Percentiles rank a stretch among this genome's conserved stretches.
Conservation (phyloP, 2,113 vertebrate genomes). For the Mesembrinibis cayennensis region DNA sequence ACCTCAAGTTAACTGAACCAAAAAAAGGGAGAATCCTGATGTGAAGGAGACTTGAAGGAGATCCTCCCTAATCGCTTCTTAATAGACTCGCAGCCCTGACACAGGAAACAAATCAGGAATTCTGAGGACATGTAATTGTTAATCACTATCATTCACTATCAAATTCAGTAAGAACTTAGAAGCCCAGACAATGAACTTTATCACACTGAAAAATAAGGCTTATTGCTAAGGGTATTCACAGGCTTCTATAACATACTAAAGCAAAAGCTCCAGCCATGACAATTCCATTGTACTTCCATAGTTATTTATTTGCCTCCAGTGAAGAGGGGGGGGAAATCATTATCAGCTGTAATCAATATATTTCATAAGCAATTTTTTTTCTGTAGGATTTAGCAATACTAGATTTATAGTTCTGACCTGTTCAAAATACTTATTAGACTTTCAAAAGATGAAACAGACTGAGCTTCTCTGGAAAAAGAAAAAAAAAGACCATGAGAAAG, state of each 20-base stretch:
- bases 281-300: conserved; percentile 28
- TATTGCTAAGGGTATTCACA: conserved; percentile 10
- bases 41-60: conserved; percentile 83
- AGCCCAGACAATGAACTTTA: conserved; percentile 59
- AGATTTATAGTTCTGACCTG: conserved; percentile 47
- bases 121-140: conserved; percentile 75
- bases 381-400: conserved; percentile 42
- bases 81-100: conserved; percentile 74
- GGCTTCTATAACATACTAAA: conserved; percentile 16
- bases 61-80: conserved; percentile 79
- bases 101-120: conserved; percentile 79
- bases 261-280: neutral
- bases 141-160: conserved; percentile 70
- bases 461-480: neutral
- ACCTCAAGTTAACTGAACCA: conserved; percentile 82
- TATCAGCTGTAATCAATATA: conserved; percentile 50
- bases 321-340: neutral
- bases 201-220: conserved; percentile 28
- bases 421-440: conserved; percentile 38
- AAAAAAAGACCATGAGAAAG: neutral
- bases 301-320: conserved; percentile 57
- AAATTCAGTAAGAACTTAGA: conserved; percentile 59
- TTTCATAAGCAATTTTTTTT: conserved; percentile 52
- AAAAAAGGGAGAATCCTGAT: conserved; percentile 78
- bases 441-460: conserved; percentile 12